Conservation (phyloP, 64 coral and sea anemone species). For the Cladopsammia gracilis region DNA sequence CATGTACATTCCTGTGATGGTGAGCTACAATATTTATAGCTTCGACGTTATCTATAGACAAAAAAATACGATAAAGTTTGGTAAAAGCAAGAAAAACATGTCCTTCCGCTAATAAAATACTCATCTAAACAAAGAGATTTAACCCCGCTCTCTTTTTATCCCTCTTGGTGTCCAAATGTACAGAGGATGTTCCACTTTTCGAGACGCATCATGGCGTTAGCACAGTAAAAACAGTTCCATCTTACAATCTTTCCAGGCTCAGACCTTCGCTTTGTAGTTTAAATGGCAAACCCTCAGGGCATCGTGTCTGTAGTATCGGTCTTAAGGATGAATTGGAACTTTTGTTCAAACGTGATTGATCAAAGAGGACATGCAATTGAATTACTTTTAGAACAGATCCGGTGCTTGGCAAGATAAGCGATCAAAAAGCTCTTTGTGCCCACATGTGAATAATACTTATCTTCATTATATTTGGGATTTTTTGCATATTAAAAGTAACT, state of each 20-base stretch:
- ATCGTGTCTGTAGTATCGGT: neutral
- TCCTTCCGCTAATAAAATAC: neutral
- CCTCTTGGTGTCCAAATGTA: neutral
- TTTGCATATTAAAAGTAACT: slow-evolving; percentile 80
- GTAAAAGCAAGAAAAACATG: neutral
- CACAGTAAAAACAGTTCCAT: neutral
- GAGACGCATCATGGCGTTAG: neutral
- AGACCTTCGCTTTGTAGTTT: neutral
- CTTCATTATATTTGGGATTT: slow-evolving; percentile 54
- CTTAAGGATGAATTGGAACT: neutral
- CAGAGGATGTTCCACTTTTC: neutral
- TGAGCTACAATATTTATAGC: neutral
- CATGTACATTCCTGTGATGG: neutral
- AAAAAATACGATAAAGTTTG: too few relatives aligned
- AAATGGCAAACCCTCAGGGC: neutral
- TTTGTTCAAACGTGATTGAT: slow-evolving; percentile 31
- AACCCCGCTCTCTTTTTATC: neutral
- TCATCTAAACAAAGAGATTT: neutral
- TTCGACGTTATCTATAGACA: too few relatives aligned
- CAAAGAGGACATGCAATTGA: slow-evolving; percentile 30
- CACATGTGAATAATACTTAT: slow-evolving; percentile 82
- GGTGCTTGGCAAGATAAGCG: slow-evolving; percentile 57
- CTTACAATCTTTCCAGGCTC: neutral
- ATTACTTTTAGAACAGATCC: slow-evolving; percentile 5
- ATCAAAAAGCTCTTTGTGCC: slow-evolving; percentile 73